Evolutionary conservation across 2,888 invertebrate genomes (phyloP), one percentile per base, ranked within the genome.

Genomic region (Carcina quercana): DNA sequence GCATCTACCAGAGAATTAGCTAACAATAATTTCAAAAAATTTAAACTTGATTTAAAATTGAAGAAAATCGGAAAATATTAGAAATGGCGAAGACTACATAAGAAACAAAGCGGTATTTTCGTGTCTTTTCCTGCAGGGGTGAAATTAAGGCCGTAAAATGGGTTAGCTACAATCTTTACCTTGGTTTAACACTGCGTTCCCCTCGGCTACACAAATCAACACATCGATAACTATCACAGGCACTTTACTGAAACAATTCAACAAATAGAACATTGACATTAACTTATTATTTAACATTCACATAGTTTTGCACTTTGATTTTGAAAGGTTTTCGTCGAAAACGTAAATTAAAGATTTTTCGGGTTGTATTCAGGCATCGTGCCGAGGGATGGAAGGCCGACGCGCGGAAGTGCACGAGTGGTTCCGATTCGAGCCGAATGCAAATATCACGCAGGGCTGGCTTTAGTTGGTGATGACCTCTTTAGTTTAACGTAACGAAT

Each of bases 301-400:
- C 67, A 59, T 53, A 45, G 34, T 50, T 27, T 66, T 62, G n/a
- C 58, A 67, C 64, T 61, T 45, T 24, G n/a, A 11, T 11, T 11
- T 11, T 11, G 10, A 56, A 44, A 53, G 62, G 52, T 59, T 53
- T 58, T 34, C 36, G 47, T 41, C 53, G 57, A 60, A 57, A 50
- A 58, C 43, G 50, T 58, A 52, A 65, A 66, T 66, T 61, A 75
- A 75, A 76, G 73, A 72, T 70, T 78, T 79, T 78, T 61, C 64
- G 61, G 59, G 51, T 61, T 57, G 60, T 56, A 53, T 57, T 60
- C 52, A 72, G 67, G 62, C 75, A 76, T 76, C 59, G 60, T 61
- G 61, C 55, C 60, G 61, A 68, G 82, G 80, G 79, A 70, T 75
- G 75, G 52, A 70, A 64, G 57, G 66, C 68, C 61, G 65, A 52